These are phyloP conservation scores for Synergus laeviventris DNA, from an alignment of 2,888 invertebrate genomes.

Conservation along the genomic window DNA sequence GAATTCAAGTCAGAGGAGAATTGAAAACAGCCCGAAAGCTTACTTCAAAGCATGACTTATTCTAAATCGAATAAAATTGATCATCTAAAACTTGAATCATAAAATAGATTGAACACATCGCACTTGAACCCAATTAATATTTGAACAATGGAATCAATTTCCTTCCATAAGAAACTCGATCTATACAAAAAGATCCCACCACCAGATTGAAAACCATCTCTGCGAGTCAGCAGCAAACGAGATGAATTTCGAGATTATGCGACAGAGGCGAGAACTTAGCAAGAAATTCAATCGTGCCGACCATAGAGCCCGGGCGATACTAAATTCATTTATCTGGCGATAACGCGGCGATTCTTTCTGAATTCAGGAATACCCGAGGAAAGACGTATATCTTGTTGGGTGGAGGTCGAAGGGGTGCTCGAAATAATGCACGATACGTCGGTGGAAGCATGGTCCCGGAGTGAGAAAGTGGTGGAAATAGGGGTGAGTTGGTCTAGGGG, in stretches of 20 bases:
- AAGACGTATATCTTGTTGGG: constrained; percentile 45
- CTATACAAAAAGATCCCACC: constrained; percentile 28
- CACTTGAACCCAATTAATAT: background rate
- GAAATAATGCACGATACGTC: constrained; percentile 54
- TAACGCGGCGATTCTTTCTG: constrained; percentile 39
- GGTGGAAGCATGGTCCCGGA: constrained; percentile 34
- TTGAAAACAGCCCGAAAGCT: too few relatives aligned
- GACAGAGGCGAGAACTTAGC: constrained; percentile 30
- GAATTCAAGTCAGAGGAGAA: too few relatives aligned
- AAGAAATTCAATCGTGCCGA: constrained; percentile 37
- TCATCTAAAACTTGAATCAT: background rate
- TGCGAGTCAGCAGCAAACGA: constrained; percentile 20
- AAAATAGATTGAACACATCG: background rate
- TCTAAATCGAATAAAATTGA: background rate
- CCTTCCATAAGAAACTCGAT: constrained; percentile 20
- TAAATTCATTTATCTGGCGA: constrained; percentile 40
- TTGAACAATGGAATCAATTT: constrained; percentile 26
- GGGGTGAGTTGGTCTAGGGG: constrained; percentile 50
- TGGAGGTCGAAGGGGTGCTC: constrained; percentile 43
- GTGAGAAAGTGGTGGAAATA: constrained; percentile 49
- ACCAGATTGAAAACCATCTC: constrained; percentile 27
- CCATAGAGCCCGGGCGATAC: constrained; percentile 29
- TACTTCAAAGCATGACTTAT: background rate
- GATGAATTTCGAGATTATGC: constrained; percentile 38
- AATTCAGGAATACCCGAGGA: constrained; percentile 41